Base-by-base conservation (phyloP, 2,113 vertebrate species). In the Dolichotis patagonum region DNA sequence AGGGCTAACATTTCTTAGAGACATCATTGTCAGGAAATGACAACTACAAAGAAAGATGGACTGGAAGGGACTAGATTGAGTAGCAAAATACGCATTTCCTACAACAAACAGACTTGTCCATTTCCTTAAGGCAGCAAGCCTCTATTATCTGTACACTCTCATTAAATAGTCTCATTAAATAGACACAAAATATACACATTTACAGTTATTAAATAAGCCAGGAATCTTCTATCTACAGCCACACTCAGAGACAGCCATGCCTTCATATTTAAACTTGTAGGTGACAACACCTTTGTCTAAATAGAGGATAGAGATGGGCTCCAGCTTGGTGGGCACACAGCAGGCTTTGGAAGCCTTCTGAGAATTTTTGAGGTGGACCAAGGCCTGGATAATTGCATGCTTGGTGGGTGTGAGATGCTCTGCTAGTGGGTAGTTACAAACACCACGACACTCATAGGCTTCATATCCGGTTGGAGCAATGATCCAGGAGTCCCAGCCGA, bases 401-500 rank as follows among this genome's bases (percentile, higher is more conserved):
- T 99, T 99, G 0, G 99, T 99, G 1, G 99, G 99, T 0, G 99
- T 99, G 96, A 99, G 99, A 0, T 99, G 99, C 90, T 99, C 99
- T 0, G 99, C 99, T 90, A 99, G 95, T 1, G 99, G 99, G 91
- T 99, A 99, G 65, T 98, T 98, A 3, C 99, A 99, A 54, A 99
- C 97, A 1, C 99, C 99, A 0, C 99, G 98, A 92, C 99, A 99
- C 97, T 99, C 99, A 0, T 99, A 99, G 9, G 99, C 99, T 88
- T 99, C 99, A 0, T 99, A 99, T 10, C 99, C 99, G 0, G 98
- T 96, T 0, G 99, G 99, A 0, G 99, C 99, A 0, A 99, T 99
- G 98, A 99, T 99, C 99, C 99, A 99, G 63, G 99, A 99, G 97
- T 99, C 99, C 99, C 99, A 99, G 20, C 99, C 99, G 0, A 99